Percentiles rank a stretch among this genome's conserved stretches.
These are phyloP conservation scores for Bicyclus anynana DNA, from an alignment of 1,140 invertebrate genomes.

Conservation along the genomic window DNA sequence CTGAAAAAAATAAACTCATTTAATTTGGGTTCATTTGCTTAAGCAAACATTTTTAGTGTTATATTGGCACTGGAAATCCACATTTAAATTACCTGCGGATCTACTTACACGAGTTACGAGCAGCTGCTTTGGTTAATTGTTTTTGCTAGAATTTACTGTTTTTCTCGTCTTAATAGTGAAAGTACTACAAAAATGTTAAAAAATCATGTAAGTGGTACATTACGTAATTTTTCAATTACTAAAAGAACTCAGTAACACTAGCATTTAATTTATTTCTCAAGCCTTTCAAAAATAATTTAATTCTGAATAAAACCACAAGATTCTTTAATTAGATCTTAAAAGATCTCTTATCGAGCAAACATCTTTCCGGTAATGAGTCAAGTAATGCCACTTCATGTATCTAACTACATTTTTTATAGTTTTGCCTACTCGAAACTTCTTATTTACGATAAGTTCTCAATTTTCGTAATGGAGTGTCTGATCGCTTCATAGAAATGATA, in stretches of 20 bases:
- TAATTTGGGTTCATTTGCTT: too few relatives aligned
- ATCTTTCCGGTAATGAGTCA: slow-evolving; percentile 14
- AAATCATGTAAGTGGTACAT: not conserved
- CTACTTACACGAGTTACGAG: too few relatives aligned
- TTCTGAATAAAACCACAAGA: not conserved
- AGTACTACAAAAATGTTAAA: not conserved
- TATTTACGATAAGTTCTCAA: too few relatives aligned
- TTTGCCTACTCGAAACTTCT: not conserved
- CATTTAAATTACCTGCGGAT: too few relatives aligned
- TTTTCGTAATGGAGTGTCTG: too few relatives aligned
- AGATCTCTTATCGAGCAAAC: slow-evolving; percentile 2
- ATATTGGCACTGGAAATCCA: too few relatives aligned
- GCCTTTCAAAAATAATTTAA: not conserved
- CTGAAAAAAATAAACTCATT: too few relatives aligned
- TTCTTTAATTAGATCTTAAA: not conserved
- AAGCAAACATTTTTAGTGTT: too few relatives aligned
- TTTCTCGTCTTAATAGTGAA: not conserved
- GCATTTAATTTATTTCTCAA: not conserved
- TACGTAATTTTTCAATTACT: not conserved
- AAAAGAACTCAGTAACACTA: not conserved
- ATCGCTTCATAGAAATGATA: too few relatives aligned
- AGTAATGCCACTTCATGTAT: slow-evolving; percentile 8
- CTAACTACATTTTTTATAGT: slow-evolving; percentile 1
- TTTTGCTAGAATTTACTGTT: not conserved
- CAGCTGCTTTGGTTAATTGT: not conserved